Evolutionary conservation across 2,797 vertebrate genomes (phyloP), one percentile per base, ranked within the genome.

Genomic region (Peromyscus aztecus): DNA sequence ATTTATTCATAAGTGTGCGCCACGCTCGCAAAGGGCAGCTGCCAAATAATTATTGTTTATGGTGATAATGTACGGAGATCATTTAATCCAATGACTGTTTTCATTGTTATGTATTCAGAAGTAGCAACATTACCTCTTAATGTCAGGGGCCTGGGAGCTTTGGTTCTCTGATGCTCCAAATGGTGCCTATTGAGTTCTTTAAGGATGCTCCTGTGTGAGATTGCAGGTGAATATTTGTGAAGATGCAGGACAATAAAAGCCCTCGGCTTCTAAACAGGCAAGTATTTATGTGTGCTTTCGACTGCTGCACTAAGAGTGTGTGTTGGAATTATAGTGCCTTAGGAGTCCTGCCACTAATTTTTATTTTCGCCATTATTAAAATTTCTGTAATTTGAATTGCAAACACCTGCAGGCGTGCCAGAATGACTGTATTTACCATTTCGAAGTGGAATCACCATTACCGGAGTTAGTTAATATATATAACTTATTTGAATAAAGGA

Each of bases 321-420:
- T 95, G 92, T 89, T 97, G 94, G 93, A 97, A 98, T 96, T 95
- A 94, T 85, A 89, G 89, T 97, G 98, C 97, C 97, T 98, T 97
- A 97, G 97, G 88, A 98, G 96, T 96, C 98, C 94, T 90, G 92
- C 96, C 93, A 73, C 98, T 98, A 98, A 98, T 98, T 98, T 97
- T 98, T 98, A 98, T 98, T 98, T 98, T 95, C 67, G 95, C 97
- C 92, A 86, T 98, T 98, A 98, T 98, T 98, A 98, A 98, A 97
- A 97, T 97, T 96, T 98, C 96, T 91, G 91, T 97, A 97, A 98
- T 98, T 98, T 98, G 98, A 98, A 98, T 98, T 98, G 97, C 98
- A 98, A 98, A 98, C 97, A n/a, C 96, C 95, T 34, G 83, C 92
- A 96, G 97, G 97, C 97, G 96, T 98, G 97, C 98, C 98, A 98